Conservation (phyloP, 2,113 vertebrate genomes). For the Oreocharis arfaki region DNA sequence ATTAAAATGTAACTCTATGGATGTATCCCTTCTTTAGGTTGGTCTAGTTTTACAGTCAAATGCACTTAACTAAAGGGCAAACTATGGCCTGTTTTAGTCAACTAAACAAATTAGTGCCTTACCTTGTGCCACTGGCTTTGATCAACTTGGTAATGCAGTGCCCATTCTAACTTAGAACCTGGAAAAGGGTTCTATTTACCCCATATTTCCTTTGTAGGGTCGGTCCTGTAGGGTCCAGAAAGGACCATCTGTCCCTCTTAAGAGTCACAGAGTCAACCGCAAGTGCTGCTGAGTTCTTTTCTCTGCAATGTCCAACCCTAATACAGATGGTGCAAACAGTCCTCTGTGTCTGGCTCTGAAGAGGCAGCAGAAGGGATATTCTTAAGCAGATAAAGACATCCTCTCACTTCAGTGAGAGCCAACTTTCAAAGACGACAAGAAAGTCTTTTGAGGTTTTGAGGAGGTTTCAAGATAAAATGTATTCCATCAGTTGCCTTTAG, state of each 20-base stretch:
- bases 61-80: neutral
- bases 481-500: conserved; percentile 38
- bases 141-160: neutral
- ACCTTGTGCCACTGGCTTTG: neutral
- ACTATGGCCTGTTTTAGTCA: neutral
- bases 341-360: neutral
- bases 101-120: neutral
- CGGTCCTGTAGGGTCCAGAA: neutral
- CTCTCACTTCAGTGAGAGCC: neutral
- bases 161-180: neutral
- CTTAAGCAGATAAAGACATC: neutral
- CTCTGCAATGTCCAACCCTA: neutral
- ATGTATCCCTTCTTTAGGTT: neutral
- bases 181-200: neutral
- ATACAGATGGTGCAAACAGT: neutral
- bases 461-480: neutral
- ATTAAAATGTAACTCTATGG: neutral
- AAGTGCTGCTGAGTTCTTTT: neutral
- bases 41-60: neutral
- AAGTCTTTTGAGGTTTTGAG: neutral
- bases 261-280: neutral
- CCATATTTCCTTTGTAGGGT: neutral
- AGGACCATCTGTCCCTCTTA: neutral
- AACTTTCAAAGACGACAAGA: neutral
- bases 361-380: neutral